Evolutionary conservation across 1,140 invertebrate species (phyloP).

Genomic region (Euborellia annulipes): DNA sequence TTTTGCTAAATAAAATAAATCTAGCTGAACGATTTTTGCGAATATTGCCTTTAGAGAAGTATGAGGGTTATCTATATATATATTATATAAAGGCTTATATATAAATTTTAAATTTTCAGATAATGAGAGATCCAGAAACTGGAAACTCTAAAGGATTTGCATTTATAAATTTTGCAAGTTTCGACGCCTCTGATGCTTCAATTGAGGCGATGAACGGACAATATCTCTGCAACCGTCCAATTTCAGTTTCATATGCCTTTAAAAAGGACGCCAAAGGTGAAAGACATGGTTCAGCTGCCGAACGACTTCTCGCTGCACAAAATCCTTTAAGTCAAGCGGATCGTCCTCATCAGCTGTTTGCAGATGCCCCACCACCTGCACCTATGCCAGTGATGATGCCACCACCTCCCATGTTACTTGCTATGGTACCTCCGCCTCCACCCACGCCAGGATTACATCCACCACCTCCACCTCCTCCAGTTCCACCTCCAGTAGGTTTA

Average conservation of each 20-base stretch:
- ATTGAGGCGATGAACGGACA: constrained; percentile 99
- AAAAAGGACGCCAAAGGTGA: constrained; percentile 99
- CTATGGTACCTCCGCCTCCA: constrained; percentile 32
- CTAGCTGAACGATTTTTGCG: too few relatives aligned
- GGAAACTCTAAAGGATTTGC: constrained; percentile 99
- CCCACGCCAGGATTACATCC: constrained; percentile 38
- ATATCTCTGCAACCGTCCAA: constrained; percentile 94
- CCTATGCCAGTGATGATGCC: constrained; percentile 29
- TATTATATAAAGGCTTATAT: too few relatives aligned
- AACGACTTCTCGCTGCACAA: constrained; percentile 89
- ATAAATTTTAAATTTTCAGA: constrained; percentile 48
- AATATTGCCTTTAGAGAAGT: too few relatives aligned
- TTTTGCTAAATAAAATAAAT: too few relatives aligned
- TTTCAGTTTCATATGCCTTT: constrained; percentile 97
- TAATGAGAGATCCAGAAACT: constrained; percentile 98
- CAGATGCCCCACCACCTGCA: constrained; percentile 77
- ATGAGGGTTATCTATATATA: too few relatives aligned
- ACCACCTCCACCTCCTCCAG: constrained; percentile 36
- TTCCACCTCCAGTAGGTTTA: constrained; percentile 31
- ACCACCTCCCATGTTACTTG: constrained; percentile 21
- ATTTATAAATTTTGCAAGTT: constrained; percentile 98
- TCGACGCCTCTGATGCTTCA: constrained; percentile 96
- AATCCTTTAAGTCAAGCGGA: constrained; percentile 95
- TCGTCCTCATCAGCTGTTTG: constrained; percentile 94
- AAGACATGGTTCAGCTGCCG: constrained; percentile 96